Percentiles rank a stretch among this genome's conserved stretches.
Conservation (phyloP, 1,140 invertebrate genomes). For the Lepidurus packardi region DNA sequence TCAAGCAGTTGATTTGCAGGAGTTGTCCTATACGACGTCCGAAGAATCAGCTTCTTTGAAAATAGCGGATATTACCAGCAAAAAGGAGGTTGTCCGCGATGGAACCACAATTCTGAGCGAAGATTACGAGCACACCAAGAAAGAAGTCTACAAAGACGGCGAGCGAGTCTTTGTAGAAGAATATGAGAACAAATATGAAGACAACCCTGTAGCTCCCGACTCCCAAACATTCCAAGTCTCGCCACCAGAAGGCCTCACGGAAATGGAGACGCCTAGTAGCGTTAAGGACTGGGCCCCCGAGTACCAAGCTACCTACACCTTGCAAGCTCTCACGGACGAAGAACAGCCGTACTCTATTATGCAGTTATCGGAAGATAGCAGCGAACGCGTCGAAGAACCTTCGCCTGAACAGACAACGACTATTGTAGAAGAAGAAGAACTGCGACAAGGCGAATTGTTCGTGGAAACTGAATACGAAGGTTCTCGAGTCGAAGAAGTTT, state of each 20-base stretch:
- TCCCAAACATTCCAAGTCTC: not conserved
- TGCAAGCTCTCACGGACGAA: slow-evolving; percentile 4
- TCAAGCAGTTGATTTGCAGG: slow-evolving; percentile 11
- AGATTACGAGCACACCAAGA: slow-evolving; percentile 26
- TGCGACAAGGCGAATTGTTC: not conserved
- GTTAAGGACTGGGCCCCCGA: not conserved
- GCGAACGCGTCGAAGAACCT: slow-evolving; percentile 3
- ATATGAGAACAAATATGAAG: slow-evolving; percentile 26
- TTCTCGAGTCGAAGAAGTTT: too few species aligned
- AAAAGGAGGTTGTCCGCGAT: slow-evolving; percentile 23
- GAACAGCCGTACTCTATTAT: not conserved
- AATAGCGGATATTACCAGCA: slow-evolving; percentile 10
- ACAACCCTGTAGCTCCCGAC: not conserved
- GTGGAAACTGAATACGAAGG: too few species aligned
- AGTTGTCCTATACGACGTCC: slow-evolving; percentile 27
- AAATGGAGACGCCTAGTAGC: not conserved
- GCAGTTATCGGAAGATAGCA: not conserved
- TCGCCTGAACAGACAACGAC: not conserved
- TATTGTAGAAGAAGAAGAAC: not conserved
- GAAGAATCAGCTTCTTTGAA: slow-evolving; percentile 31
- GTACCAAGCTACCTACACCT: not conserved
- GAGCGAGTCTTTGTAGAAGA: slow-evolving; percentile 33
- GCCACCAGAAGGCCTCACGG: not conserved
- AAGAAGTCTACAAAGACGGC: slow-evolving; percentile 32
- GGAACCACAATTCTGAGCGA: slow-evolving; percentile 27